Evolutionary conservation across 2,113 vertebrate genomes (phyloP).

Genomic region (Podarcis muralis): DNA sequence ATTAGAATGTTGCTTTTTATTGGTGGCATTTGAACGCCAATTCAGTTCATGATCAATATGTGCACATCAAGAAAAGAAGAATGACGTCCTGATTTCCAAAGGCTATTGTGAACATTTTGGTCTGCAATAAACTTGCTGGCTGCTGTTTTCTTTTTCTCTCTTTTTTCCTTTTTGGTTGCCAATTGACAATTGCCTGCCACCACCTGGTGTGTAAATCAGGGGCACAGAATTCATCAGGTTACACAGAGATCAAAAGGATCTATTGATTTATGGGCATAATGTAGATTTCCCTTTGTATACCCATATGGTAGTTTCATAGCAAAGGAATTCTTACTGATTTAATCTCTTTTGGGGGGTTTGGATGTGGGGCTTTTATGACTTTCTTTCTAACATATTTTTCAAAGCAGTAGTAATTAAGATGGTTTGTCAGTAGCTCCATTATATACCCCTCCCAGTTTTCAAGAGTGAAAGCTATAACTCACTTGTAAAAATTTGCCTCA

Average conservation of each 20-base stretch:
- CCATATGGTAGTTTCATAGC: not conserved
- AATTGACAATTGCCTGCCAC: not conserved
- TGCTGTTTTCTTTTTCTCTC: slow-evolving; percentile 40
- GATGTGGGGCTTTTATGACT: slow-evolving; percentile 8
- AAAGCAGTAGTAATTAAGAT: slow-evolving; percentile 31
- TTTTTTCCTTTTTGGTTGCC: not conserved
- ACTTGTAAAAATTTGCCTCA: slow-evolving; percentile 23
- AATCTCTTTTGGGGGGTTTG: not conserved
- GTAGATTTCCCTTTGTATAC: not conserved
- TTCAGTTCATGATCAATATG: not conserved
- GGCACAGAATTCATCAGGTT: slow-evolving; percentile 7
- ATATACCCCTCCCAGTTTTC: not conserved
- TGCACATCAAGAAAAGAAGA: not conserved
- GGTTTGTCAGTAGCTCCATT: slow-evolving; percentile 23
- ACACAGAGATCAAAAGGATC: not conserved
- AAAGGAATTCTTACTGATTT: slow-evolving; percentile 13
- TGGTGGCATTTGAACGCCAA: not conserved
- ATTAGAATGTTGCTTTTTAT: not conserved
- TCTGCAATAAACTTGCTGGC: slow-evolving; percentile 64
- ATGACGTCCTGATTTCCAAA: slow-evolving; percentile 49
- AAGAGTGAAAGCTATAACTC: slow-evolving; percentile 37
- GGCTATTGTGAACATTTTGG: slow-evolving; percentile 15
- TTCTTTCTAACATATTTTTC: slow-evolving; percentile 37
- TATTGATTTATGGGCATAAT: not conserved
- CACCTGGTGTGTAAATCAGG: not conserved